phyloP scores from a whole-genome alignment of 2,113 vertebrate species.

The Triplophysa siluroides region DNA sequence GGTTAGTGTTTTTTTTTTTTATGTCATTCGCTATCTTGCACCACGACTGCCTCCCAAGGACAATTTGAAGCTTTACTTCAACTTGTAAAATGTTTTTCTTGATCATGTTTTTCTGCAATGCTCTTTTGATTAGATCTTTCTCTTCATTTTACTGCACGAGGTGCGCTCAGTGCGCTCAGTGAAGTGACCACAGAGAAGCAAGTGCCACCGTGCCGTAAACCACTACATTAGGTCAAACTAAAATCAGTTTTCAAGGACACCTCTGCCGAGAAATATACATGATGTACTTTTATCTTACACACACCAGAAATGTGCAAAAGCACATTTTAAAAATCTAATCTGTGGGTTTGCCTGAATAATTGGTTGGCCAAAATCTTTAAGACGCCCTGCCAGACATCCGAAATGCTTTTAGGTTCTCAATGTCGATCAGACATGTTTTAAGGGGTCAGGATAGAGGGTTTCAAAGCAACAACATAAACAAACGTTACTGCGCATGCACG shows the following conservation, averaged over 20 bases:
- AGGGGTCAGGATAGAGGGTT: no score
- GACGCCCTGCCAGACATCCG: no score
- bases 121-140: neutral
- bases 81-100: neutral
- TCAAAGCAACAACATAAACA: no score
- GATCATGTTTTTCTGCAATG: neutral
- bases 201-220: neutral
- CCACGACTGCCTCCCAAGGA: neutral
- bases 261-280: neutral
- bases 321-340: neutral
- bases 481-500: no score
- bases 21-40: no score
- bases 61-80: neutral
- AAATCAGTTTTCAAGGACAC: conserved; percentile 1
- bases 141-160: neutral
- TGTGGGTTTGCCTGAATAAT: no score
- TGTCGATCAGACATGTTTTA: no score
- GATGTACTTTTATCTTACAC: neutral
- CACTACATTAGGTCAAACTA: neutral
- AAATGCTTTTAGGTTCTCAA: no score
- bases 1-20: no score
- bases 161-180: conserved; percentile 3
- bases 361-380: no score
- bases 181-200: neutral
- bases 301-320: neutral